Conservation (phyloP, 2,797 vertebrate species). For the Nothura maculosa region DNA sequence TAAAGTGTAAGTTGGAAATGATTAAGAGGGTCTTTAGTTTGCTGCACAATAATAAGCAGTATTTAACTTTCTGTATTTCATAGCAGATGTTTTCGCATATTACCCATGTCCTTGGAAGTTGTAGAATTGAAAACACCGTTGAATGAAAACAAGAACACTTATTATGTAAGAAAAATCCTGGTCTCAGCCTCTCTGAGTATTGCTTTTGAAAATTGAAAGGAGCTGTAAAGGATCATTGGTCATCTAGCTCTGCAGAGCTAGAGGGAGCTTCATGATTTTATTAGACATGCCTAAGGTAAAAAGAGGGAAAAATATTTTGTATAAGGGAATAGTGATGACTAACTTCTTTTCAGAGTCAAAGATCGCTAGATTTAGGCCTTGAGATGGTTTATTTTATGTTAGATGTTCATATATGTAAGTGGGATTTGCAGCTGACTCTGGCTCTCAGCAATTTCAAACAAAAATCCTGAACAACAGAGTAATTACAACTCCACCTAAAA, state of each 20-base stretch:
- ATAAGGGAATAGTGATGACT: neutral
- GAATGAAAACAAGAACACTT: constrained; percentile 61
- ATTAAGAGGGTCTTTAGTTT: constrained; percentile 52
- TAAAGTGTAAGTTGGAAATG: constrained; percentile 57
- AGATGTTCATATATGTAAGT: neutral
- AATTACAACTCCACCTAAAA: constrained; percentile 34
- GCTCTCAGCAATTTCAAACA: constrained; percentile 41
- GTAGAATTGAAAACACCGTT: constrained; percentile 68
- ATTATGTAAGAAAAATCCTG: constrained; percentile 68
- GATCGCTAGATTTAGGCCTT: constrained; percentile 20
- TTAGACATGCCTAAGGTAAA: constrained; percentile 52
- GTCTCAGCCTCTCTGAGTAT: constrained; percentile 29
- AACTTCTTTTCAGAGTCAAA: constrained; percentile 7
- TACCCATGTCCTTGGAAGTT: constrained; percentile 69
- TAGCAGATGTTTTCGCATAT: constrained; percentile 75
- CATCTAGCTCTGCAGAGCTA: constrained; percentile 78
- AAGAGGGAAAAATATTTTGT: neutral
- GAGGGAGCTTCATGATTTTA: constrained; percentile 77
- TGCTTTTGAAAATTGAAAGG: constrained; percentile 73
- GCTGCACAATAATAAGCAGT: constrained; percentile 24
- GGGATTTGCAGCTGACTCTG: constrained; percentile 16
- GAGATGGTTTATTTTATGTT: neutral
- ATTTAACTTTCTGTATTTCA: constrained; percentile 67
- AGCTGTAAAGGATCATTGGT: constrained; percentile 76
- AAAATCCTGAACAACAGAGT: constrained; percentile 30